Conservation (phyloP, 1,140 invertebrate species). For the Leptopilina boulardi region DNA sequence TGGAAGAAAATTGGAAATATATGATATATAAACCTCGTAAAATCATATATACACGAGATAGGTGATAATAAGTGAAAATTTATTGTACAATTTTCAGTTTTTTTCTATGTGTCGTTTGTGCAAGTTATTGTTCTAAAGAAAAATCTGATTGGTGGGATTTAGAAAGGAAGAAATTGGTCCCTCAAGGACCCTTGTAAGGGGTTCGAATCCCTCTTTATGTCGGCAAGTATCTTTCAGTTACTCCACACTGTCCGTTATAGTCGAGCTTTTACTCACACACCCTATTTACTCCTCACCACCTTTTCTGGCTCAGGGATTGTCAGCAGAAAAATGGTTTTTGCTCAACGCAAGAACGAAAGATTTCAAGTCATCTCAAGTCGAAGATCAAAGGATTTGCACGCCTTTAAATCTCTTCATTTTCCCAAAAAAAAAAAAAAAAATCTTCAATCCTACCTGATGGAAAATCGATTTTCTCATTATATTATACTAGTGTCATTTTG, state of each 20-base stretch:
- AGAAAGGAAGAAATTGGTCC: conserved; percentile 27
- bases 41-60: not conserved
- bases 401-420: conserved; percentile 29
- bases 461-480: conserved; percentile 25
- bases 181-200: not conserved
- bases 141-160: conserved; percentile 29
- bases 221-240: conserved; percentile 30
- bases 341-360: conserved; percentile 15
- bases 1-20: not conserved
- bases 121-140: conserved; percentile 6
- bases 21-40: not conserved
- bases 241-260: conserved; percentile 1
- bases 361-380: conserved; percentile 32
- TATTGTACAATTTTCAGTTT: not conserved
- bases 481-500: not conserved
- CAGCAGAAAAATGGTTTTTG: conserved; percentile 31
- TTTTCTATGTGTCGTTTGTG: not conserved
- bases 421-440: not conserved
- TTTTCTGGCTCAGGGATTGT: conserved; percentile 30
- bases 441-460: not conserved
- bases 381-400: conserved; percentile 30
- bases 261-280: conserved; percentile 17
- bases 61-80: not conserved
- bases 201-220: conserved; percentile 26
- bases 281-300: conserved; percentile 20